Evolutionary conservation across 2,797 vertebrate species (phyloP).

Genomic region (Anabas testudineus): DNA sequence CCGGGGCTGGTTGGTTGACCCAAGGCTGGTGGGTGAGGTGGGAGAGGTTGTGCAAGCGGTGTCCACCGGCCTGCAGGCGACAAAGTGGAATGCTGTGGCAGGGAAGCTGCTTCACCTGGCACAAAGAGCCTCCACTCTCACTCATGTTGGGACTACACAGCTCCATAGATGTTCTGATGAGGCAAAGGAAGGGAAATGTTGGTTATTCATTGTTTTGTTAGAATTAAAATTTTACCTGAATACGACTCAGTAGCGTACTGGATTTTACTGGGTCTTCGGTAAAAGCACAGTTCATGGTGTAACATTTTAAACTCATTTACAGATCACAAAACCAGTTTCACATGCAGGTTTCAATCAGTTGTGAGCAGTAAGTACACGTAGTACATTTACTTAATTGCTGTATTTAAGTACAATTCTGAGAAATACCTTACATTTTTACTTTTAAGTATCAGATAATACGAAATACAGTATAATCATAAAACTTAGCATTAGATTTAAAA

Average conservation of each 20-base stretch:
- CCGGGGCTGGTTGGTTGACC: slow-evolving; percentile 39
- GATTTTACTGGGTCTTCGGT: no score
- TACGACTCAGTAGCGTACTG: no score
- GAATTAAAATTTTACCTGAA: not conserved
- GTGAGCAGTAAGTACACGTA: no score
- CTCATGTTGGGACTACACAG: slow-evolving; percentile 79
- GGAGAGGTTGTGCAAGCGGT: slow-evolving; percentile 43
- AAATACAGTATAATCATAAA: no score
- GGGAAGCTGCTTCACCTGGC: slow-evolving; percentile 72
- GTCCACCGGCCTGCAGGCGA: slow-evolving; percentile 65
- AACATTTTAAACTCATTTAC: no score
- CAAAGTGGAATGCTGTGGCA: slow-evolving; percentile 51
- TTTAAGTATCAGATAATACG: no score
- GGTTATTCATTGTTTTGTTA: not conserved
- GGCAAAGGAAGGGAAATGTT: not conserved
- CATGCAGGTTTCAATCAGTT: no score
- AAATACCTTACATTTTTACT: no score
- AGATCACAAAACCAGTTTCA: no score
- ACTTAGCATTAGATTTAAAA: no score
- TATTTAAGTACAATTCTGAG: no score
- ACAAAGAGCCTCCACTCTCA: slow-evolving; percentile 67
- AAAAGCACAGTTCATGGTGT: not conserved
- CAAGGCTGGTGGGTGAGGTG: slow-evolving; percentile 57
- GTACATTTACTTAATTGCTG: no score
- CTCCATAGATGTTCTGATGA: slow-evolving; percentile 60